These are phyloP conservation scores for Pelecanus crispus DNA, from an alignment of 2,113 vertebrate species.

Conservation along the genomic window DNA sequence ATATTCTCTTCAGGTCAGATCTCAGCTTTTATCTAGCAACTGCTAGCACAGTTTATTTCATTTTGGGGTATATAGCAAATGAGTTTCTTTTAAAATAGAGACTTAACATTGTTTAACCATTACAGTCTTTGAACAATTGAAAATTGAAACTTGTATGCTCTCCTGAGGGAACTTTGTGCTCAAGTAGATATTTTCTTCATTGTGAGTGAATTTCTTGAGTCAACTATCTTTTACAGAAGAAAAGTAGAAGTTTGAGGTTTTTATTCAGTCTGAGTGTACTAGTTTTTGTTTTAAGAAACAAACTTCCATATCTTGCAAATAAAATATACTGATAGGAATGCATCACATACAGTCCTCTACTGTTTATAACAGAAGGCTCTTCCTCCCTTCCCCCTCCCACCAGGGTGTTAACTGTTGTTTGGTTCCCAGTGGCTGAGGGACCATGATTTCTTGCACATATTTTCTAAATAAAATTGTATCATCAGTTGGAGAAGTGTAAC, in stretches of 20 bases:
- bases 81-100: not conserved
- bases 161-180: not conserved
- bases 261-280: not conserved
- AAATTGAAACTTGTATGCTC: not conserved
- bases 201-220: not conserved
- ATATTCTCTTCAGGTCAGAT: not conserved
- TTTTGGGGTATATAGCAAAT: not conserved
- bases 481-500: not conserved
- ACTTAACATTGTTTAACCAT: not conserved
- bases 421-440: not conserved
- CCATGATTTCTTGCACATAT: not conserved
- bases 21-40: not conserved
- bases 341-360: not conserved
- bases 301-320: not conserved
- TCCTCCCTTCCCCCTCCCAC: not conserved
- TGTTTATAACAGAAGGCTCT: not conserved
- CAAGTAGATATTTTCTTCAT: not conserved
- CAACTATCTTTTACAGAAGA: not conserved
- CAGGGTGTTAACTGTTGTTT: not conserved
- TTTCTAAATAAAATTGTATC: not conserved
- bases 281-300: not conserved
- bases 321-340: not conserved
- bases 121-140: not conserved
- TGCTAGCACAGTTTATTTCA: not conserved
- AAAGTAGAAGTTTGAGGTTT: not conserved